These are phyloP conservation scores for Artemisiospiza belli DNA, from an alignment of 2,113 vertebrate genomes.

Conservation along the genomic window DNA sequence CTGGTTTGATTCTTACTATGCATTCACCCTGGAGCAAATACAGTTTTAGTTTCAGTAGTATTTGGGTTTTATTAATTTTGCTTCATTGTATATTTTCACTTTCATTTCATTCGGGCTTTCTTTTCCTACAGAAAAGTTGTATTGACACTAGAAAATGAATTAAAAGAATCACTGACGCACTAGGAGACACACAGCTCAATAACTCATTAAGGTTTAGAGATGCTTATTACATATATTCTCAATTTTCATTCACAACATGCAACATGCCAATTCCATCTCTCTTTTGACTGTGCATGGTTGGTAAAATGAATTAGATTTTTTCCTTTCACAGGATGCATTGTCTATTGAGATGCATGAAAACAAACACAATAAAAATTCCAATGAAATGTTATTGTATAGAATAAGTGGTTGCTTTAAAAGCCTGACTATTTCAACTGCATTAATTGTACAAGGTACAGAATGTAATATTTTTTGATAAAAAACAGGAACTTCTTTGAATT, in stretches of 20 bases:
- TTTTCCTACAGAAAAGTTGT: constrained; percentile 20
- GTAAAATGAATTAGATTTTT: constrained; percentile 34
- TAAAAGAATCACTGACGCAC: constrained; percentile 23
- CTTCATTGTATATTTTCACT: constrained; percentile 13
- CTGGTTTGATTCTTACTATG: neutral
- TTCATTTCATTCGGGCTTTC: neutral
- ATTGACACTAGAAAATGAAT: constrained; percentile 42
- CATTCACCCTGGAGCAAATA: neutral
- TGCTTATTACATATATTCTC: constrained; percentile 45
- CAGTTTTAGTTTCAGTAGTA: neutral
- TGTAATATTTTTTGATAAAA: constrained; percentile 13
- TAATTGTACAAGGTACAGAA: constrained; percentile 38
- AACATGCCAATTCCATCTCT: neutral
- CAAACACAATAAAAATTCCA: constrained; percentile 23
- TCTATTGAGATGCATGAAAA: constrained; percentile 24
- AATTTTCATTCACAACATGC: constrained; percentile 48
- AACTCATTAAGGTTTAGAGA: constrained; percentile 55
- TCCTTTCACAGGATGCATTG: neutral
- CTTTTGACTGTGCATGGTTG: neutral
- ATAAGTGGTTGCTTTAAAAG: constrained; percentile 20
- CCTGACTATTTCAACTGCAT: constrained; percentile 7
- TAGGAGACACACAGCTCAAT: constrained; percentile 46
- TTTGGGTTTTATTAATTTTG: constrained; percentile 15
- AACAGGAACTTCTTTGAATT: constrained; percentile 10
- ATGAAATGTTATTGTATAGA: constrained; percentile 10